Percentiles rank a stretch among this genome's conserved stretches.
phyloP scores from a whole-genome alignment of 2,888 invertebrate genomes.

The Apamea monoglypha region DNA sequence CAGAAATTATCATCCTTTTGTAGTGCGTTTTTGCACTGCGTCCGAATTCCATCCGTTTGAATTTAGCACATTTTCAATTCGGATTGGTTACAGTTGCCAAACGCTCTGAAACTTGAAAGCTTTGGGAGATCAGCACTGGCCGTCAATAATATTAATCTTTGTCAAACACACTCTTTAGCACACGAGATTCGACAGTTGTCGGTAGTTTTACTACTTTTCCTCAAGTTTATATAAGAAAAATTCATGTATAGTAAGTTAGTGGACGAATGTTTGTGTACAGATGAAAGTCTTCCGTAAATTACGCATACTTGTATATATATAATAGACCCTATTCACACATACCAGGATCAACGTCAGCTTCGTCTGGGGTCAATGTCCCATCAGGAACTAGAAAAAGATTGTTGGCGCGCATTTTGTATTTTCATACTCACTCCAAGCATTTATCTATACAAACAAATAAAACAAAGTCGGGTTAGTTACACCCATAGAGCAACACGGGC shows the following conservation, averaged over 20 bases:
- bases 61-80: background rate
- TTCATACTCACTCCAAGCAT: background rate
- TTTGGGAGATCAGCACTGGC: too few relatives aligned
- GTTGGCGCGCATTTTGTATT: background rate
- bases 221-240: conserved; percentile 7
- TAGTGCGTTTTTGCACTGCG: background rate
- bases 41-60: background rate
- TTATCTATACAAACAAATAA: background rate
- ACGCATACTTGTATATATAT: conserved; percentile 9
- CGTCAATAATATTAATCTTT: background rate
- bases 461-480: too few relatives aligned
- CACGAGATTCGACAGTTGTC: background rate
- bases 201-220: conserved; percentile 22
- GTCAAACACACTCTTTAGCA: conserved; percentile 43
- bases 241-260: conserved; percentile 19
- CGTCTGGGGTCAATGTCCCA: background rate
- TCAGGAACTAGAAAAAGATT: background rate
- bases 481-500: too few relatives aligned
- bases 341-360: background rate
- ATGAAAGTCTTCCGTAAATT: conserved; percentile 26
- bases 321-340: background rate
- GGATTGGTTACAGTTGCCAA: background rate
- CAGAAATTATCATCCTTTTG: background rate
- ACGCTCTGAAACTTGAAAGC: conserved; percentile 5
- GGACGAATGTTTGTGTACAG: conserved; percentile 9